Percentiles rank a stretch among this genome's conserved stretches.
Conservation (phyloP, 1,140 invertebrate species). For the Streblospio benedicti region DNA sequence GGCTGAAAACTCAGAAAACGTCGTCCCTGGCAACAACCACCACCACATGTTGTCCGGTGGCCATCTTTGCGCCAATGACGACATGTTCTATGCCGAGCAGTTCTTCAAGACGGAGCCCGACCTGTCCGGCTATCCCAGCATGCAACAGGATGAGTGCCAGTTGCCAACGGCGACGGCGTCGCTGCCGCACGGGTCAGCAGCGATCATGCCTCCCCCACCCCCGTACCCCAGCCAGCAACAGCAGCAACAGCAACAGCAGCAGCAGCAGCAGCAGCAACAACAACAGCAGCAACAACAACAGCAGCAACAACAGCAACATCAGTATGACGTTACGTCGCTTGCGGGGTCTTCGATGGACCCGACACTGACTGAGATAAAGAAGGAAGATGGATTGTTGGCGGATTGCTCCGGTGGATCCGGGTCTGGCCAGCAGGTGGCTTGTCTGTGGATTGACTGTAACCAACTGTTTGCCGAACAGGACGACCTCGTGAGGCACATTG, state of each 20-base stretch:
- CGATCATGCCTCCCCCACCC: slow-evolving; percentile 31
- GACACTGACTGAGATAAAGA: slow-evolving; percentile 16
- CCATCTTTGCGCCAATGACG: background rate
- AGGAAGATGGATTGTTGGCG: background rate
- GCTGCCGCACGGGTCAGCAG: background rate
- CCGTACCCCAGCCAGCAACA: slow-evolving; percentile 32
- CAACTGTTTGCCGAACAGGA: slow-evolving; percentile 67
- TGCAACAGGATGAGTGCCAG: background rate
- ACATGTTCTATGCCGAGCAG: background rate
- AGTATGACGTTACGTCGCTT: background rate
- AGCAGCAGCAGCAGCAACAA: background rate
- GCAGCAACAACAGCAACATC: background rate
- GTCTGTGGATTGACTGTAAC: slow-evolving; percentile 79
- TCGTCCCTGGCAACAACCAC: background rate
- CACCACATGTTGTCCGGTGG: background rate
- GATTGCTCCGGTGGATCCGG: background rate
- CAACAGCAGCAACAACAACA: background rate
- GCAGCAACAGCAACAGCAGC: slow-evolving; percentile 1
- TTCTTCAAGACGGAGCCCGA: background rate
- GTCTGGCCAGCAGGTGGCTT: slow-evolving; percentile 39
- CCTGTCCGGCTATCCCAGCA: background rate
- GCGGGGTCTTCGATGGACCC: background rate
- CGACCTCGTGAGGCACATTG: slow-evolving; percentile 78
- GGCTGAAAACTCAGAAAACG: too few relatives aligned
- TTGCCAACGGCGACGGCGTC: background rate